A percentile compares a stretch with the other conserved stretches of the same genome.
Conservation (phyloP, 2,888 invertebrate genomes). For the Diloba caeruleocephala region DNA sequence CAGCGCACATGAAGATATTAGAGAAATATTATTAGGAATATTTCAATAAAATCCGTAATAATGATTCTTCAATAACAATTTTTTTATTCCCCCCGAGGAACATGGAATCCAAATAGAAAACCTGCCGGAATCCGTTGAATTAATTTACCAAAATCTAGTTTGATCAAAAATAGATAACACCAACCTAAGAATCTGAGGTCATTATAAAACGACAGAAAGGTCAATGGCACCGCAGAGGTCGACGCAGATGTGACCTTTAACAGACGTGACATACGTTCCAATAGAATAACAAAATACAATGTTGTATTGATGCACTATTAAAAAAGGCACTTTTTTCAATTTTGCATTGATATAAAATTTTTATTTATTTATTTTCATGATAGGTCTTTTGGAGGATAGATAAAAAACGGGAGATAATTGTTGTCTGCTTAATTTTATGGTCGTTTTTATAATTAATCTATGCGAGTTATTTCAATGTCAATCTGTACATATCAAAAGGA, state of each 20-base stretch:
- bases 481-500: too few species aligned
- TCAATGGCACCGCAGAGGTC: slow-evolving; percentile 51
- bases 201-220: slow-evolving; percentile 37
- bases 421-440: too few species aligned
- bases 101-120: neutral
- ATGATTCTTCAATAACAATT: too few species aligned
- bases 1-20: too few species aligned
- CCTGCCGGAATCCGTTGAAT: neutral
- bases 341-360: slow-evolving; percentile 2
- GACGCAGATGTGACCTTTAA: slow-evolving; percentile 33
- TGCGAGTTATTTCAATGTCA: too few species aligned
- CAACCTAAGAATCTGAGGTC: slow-evolving; percentile 30
- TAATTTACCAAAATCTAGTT: slow-evolving; percentile 22
- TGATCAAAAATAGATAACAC: slow-evolving; percentile 32
- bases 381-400: slow-evolving; percentile 9
- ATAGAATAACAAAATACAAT: slow-evolving; percentile 5
- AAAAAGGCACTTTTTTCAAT: slow-evolving; percentile 5
- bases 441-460: too few species aligned
- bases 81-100: too few species aligned
- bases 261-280: slow-evolving; percentile 1
- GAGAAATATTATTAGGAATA: too few species aligned
- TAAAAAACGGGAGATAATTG: too few species aligned
- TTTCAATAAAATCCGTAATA: too few species aligned
- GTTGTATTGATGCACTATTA: slow-evolving; percentile 7
- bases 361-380: slow-evolving; percentile 2